phyloP scores from a whole-genome alignment of 1,140 invertebrate species.

The Heliothis virescens region DNA sequence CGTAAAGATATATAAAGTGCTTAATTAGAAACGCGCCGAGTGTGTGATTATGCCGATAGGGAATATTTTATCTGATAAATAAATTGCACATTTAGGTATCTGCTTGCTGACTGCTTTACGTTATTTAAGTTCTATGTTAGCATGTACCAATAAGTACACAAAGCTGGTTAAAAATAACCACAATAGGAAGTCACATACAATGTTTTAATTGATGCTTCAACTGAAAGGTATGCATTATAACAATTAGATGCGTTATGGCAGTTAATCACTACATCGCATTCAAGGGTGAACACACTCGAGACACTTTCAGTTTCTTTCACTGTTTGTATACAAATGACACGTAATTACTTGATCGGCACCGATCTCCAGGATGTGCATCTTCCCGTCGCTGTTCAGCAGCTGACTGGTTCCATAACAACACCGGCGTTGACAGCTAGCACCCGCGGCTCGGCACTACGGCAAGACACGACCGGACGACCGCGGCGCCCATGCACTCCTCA shows the following conservation, averaged over 20 bases:
- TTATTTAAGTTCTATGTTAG: background rate
- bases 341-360: conserved; percentile 80
- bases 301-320: conserved; percentile 54
- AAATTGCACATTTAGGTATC: conserved; percentile 3
- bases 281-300: conserved; percentile 27
- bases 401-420: conserved; percentile 66
- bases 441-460: conserved; percentile 51
- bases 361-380: conserved; percentile 82
- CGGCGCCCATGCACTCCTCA: conserved; percentile 65
- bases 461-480: conserved; percentile 66
- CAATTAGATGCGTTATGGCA: conserved; percentile 14
- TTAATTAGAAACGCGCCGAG: conserved; percentile 21
- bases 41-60: conserved; percentile 21
- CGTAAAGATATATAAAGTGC: conserved; percentile 27
- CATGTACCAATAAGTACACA: too few species aligned
- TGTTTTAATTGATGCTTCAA: background rate
- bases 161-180: too few species aligned
- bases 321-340: conserved; percentile 59
- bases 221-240: background rate
- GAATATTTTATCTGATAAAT: conserved; percentile 28
- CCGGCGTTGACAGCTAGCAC: conserved; percentile 49
- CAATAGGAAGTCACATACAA: background rate
- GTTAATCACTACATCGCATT: background rate
- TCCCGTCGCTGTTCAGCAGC: conserved; percentile 61
- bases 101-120: too few species aligned